Percentiles rank a stretch among this genome's conserved stretches.
These are phyloP conservation scores for Amphipyra berbera DNA, from an alignment of 2,888 invertebrate genomes.

Conservation along the genomic window DNA sequence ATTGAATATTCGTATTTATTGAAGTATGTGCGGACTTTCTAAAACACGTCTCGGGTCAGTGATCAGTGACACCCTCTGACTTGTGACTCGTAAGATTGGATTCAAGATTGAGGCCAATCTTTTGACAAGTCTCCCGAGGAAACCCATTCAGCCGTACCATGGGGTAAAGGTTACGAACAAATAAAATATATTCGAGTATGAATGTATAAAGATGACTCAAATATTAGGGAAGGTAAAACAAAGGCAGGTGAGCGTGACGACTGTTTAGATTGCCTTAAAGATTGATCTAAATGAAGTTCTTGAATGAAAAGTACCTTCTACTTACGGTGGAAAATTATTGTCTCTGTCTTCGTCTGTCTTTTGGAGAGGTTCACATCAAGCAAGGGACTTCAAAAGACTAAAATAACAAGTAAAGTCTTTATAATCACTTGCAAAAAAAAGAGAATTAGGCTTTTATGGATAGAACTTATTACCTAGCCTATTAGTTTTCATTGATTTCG, in stretches of 20 bases:
- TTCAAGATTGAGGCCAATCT: constrained; percentile 55
- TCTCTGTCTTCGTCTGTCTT: too few species aligned
- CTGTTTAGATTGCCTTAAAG: neutral
- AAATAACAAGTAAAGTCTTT: too few species aligned
- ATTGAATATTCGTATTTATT: constrained; percentile 36
- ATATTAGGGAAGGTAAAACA: constrained; percentile 19
- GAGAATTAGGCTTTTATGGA: too few species aligned
- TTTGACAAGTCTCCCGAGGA: constrained; percentile 53
- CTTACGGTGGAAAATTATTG: too few species aligned
- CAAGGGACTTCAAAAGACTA: too few species aligned
- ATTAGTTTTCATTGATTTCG: too few species aligned
- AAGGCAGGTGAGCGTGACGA: constrained; percentile 13
- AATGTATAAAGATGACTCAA: constrained; percentile 44
- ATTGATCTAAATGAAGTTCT: neutral
- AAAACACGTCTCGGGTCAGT: constrained; percentile 56
- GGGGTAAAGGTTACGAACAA: constrained; percentile 54
- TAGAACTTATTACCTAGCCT: too few species aligned
- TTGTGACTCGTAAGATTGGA: constrained; percentile 61
- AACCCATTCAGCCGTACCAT: constrained; percentile 44
- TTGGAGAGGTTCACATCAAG: too few species aligned
- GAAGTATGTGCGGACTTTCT: constrained; percentile 38
- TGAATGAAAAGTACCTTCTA: neutral
- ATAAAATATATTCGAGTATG: constrained; percentile 47
- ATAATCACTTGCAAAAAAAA: too few species aligned
- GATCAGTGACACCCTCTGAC: constrained; percentile 44